A percentile compares a stretch with the other conserved stretches of the same genome.
phyloP scores from a whole-genome alignment of 2,888 invertebrate genomes.

The Amblyjoppa proteus region DNA sequence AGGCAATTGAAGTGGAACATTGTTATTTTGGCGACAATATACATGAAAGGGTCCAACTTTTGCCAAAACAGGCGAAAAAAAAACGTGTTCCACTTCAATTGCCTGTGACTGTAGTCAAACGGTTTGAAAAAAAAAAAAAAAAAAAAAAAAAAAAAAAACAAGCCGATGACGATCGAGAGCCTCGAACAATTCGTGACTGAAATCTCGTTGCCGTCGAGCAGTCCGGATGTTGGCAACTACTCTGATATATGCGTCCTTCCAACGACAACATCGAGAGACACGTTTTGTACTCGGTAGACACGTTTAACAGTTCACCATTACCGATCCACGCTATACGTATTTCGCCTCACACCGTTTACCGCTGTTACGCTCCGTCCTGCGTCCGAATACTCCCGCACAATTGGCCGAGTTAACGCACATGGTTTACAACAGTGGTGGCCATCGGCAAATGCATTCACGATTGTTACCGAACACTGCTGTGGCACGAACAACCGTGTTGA shows the following conservation, averaged over 20 bases:
- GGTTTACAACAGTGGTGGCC: slow-evolving; percentile 38
- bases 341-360: slow-evolving; percentile 6
- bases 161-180: slow-evolving; percentile 45
- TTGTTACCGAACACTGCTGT: neutral
- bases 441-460: neutral
- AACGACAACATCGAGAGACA: slow-evolving; percentile 30
- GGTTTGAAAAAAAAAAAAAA: neutral
- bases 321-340: neutral
- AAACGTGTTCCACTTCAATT: no score
- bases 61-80: no score
- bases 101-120: neutral
- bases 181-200: slow-evolving; percentile 52
- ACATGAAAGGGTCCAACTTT: no score
- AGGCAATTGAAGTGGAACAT: no score
- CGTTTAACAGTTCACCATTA: slow-evolving; percentile 7
- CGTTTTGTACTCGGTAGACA: slow-evolving; percentile 35
- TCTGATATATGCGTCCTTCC: slow-evolving; percentile 64
- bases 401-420: slow-evolving; percentile 44
- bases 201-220: slow-evolving; percentile 46
- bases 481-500: neutral
- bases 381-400: slow-evolving; percentile 46
- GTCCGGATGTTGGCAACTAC: slow-evolving; percentile 68
- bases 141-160: neutral
- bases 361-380: slow-evolving; percentile 15
- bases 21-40: no score